Base-by-base conservation (phyloP, 2,888 invertebrate genomes). In the Archips crataeganus region DNA sequence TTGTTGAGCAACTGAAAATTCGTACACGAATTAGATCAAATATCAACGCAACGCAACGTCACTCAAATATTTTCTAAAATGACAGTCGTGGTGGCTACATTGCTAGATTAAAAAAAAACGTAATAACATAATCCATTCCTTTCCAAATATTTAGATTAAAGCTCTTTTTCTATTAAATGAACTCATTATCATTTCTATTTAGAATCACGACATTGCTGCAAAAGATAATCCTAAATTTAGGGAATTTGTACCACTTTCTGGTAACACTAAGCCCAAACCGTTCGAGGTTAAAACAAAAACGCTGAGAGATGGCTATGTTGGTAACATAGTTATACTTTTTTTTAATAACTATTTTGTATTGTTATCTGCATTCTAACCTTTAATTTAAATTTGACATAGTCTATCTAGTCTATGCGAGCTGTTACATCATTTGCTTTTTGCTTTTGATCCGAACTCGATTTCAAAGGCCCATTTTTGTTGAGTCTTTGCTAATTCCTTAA, bases 401-500 rank as follows among this genome's bases (percentile, higher is more conserved):
- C 34, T 64, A 8, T 61, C 15, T 74, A 47, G 60, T 74, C 74
- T 74, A 15, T 74, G 69, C 36, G 10, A 61, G 59, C 23, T 74
- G 74, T 74, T 74, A 74, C 74, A 74, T 74, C 74, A 70, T 54
- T 74, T 70, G 74, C 69, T 45, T 42, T 13, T 70, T 70, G 74
- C 74, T 36, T 60, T 15, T 45, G 13, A 32, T 42, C 57, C 13
- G 36, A 23, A 13, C 8, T 34, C 1, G 34, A 60, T 60, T 36
- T 61, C 1, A 15, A 59, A 59, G 11, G 68, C 49, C 59, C 63
- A 49, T 73, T 63, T 65, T 60, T 49, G 67, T 51, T 68, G 57
- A 45, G 36, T 57, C 57, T 62, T 49, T 32, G 3, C 8, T 39
- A 66, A 45, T 47, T 67, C 13, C 42, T 59, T 36, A 39, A 23